Evolutionary conservation across 2,113 vertebrate species (phyloP).

Genomic region (Ginglymostoma cirratum): DNA sequence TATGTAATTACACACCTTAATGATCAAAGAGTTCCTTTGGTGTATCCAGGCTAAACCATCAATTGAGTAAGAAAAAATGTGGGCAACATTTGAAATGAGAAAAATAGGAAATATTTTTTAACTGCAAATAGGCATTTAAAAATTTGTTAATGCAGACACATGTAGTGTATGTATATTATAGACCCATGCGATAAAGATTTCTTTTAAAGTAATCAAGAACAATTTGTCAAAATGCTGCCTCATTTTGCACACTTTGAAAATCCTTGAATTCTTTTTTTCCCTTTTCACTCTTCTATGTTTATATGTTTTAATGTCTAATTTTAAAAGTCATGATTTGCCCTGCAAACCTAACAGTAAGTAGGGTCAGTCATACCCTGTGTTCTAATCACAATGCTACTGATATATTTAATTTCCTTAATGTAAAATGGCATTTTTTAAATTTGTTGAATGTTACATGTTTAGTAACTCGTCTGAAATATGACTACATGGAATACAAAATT

Average conservation of each 20-base stretch:
- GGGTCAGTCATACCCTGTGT: not conserved
- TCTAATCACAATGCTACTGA: not conserved
- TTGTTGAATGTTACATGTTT: not conserved
- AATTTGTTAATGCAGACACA: not conserved
- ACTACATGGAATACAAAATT: not conserved
- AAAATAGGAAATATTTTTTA: not conserved
- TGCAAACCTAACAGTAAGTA: not conserved
- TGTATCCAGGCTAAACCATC: not conserved
- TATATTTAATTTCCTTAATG: conserved; percentile 1
- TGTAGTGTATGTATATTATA: not conserved
- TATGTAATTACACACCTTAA: not conserved
- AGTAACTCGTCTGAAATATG: conserved; percentile 3
- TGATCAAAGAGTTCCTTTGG: not conserved
- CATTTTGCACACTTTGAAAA: not conserved
- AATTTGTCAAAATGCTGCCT: not conserved
- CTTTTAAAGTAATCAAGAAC: not conserved
- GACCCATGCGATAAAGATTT: too few relatives aligned
- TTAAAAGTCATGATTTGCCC: not conserved
- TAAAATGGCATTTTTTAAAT: not conserved
- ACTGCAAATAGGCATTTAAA: not conserved
- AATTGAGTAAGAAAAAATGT: not conserved
- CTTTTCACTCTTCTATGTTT: not conserved
- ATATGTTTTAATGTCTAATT: not conserved
- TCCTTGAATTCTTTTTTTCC: too few relatives aligned
- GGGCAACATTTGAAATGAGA: not conserved